A percentile compares a stretch with the other conserved stretches of the same genome.
Evolutionary conservation across 1,140 invertebrate species (phyloP).

Genomic region (Drosophila nikananu): DNA sequence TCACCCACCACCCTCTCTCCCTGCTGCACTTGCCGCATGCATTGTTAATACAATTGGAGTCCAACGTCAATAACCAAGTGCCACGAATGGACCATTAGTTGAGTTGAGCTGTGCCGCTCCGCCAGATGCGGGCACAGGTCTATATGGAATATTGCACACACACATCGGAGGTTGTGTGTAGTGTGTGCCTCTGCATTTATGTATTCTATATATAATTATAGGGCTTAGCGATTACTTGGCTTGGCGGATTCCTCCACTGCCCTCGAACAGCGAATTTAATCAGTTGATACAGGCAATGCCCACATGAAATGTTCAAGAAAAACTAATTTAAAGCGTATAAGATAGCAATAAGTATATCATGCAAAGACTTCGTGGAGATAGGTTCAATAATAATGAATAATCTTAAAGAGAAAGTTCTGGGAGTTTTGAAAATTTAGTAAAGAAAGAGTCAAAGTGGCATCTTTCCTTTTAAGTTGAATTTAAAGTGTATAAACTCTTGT

Average conservation of each 20-base stretch:
- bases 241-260: constrained; percentile 36
- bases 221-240: constrained; percentile 41
- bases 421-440: background rate
- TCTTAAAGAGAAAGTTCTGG: background rate
- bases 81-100: constrained; percentile 83
- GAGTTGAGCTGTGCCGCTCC: constrained; percentile 66
- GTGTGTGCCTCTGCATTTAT: constrained; percentile 46
- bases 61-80: constrained; percentile 83
- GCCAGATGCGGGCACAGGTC: constrained; percentile 53
- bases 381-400: background rate
- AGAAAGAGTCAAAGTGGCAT: no score
- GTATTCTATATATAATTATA: constrained; percentile 72
- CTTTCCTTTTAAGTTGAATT: no score
- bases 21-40: constrained; percentile 58
- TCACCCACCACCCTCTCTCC: constrained; percentile 12
- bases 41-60: constrained; percentile 82
- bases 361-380: background rate
- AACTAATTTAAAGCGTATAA: background rate
- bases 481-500: no score
- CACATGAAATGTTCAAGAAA: background rate
- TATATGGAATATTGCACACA: constrained; percentile 37
- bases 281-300: background rate
- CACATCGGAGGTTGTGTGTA: background rate
- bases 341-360: no score
- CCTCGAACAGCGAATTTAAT: constrained; percentile 44